These are phyloP conservation scores for Carassius auratus DNA, from an alignment of 2,113 vertebrate genomes.

Conservation along the genomic window DNA sequence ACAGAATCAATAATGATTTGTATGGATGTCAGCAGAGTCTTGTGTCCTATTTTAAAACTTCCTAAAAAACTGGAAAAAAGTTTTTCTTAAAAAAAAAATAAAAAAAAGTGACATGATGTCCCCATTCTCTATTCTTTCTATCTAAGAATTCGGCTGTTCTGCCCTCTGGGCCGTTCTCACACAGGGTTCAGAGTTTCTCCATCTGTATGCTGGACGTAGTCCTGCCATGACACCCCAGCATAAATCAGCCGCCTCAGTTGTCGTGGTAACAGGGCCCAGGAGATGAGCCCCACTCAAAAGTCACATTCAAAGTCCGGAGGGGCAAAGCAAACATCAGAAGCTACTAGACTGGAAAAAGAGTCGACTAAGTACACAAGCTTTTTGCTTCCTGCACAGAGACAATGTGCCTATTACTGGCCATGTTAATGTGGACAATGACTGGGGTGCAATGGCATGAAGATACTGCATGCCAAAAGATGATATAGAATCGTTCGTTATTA, in stretches of 20 bases:
- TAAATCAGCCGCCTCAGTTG: conserved; percentile 59
- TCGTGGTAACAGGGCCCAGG: conserved; percentile 63
- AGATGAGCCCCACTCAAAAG: conserved; percentile 68
- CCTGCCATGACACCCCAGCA: conserved; percentile 53
- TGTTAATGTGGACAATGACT: conserved; percentile 52
- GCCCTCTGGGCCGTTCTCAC: conserved; percentile 25
- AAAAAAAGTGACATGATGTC: neutral
- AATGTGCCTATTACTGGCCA: conserved; percentile 61
- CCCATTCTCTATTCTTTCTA: conserved; percentile 1
- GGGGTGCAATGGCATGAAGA: neutral
- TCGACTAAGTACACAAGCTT: conserved; percentile 73
- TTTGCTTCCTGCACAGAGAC: conserved; percentile 63
- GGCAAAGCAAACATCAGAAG: conserved; percentile 73
- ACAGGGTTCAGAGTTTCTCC: conserved; percentile 45
- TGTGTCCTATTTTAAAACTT: neutral
- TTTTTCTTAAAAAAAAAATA: no score
- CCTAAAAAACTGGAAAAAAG: neutral
- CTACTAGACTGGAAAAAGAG: conserved; percentile 78
- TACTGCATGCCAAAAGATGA: conserved; percentile 13
- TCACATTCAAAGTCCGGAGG: conserved; percentile 67
- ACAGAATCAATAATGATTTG: neutral
- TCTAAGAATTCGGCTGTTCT: neutral
- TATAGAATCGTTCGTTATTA: neutral
- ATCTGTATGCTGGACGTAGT: conserved; percentile 63
- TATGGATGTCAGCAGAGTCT: neutral